Conservation (phyloP, 2,113 vertebrate genomes). For the Scomber scombrus region DNA sequence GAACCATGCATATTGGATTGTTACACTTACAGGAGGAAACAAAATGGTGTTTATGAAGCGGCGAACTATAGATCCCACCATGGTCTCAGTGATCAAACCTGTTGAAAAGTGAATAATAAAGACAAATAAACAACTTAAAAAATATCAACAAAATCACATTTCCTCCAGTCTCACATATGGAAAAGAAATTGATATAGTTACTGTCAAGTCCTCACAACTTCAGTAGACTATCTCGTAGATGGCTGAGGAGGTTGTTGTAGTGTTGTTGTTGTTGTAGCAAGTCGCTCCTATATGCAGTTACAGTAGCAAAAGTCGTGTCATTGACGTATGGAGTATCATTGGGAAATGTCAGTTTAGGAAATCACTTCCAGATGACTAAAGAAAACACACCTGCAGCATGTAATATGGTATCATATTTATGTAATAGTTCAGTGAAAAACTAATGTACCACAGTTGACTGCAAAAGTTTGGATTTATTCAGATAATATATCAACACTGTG, state of each 20-base stretch:
- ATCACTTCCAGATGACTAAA: not conserved
- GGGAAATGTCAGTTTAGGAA: slow-evolving; percentile 24
- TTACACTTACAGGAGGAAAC: slow-evolving; percentile 71
- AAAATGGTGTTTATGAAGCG: slow-evolving; percentile 70
- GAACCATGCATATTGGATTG: not conserved
- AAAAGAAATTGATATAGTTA: slow-evolving; percentile 3
- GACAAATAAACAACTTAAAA: not conserved
- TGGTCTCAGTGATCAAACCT: slow-evolving; percentile 54
- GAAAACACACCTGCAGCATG: not conserved
- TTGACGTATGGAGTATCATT: slow-evolving; percentile 9
- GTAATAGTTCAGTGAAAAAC: not conserved
- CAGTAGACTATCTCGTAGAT: slow-evolving; percentile 12
- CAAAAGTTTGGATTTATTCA: not conserved
- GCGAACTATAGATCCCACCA: slow-evolving; percentile 58
- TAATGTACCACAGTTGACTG: not conserved
- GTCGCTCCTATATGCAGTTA: slow-evolving; percentile 53
- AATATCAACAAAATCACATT: not conserved
- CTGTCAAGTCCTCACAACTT: slow-evolving; percentile 30
- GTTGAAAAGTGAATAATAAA: slow-evolving; percentile 6
- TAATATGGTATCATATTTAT: not conserved
- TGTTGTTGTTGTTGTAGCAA: slow-evolving; percentile 12
- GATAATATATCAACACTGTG: not conserved
- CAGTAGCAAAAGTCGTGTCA: not conserved
- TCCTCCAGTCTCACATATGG: not conserved
- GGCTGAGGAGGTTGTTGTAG: not conserved